A percentile compares a stretch with the other conserved stretches of the same genome.
These are phyloP conservation scores for Ailuropoda melanoleuca DNA, from an alignment of 2,113 vertebrate species.

Conservation along the genomic window DNA sequence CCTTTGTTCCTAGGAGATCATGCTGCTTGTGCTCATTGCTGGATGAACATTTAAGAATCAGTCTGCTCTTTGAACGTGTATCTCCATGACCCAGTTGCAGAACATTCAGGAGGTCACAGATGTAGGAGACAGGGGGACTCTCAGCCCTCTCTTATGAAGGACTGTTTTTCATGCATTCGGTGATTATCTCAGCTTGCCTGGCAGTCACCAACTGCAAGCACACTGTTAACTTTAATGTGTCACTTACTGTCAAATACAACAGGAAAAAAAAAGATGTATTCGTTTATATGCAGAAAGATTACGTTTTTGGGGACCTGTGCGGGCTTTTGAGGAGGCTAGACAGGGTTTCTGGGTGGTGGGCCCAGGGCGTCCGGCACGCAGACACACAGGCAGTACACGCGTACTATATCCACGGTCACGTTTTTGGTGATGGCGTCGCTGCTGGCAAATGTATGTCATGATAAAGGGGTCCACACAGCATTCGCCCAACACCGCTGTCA, in stretches of 20 bases:
- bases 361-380: fast-evolving
- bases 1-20: too few species aligned
- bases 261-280: background rate
- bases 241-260: background rate
- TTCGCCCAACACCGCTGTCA: fast-evolving
- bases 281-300: background rate
- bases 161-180: fast-evolving
- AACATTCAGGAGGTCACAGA: fast-evolving
- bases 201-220: too few species aligned
- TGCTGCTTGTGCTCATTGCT: fast-evolving
- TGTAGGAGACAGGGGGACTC: fast-evolving
- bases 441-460: fast-evolving
- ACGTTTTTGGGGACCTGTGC: fast-evolving
- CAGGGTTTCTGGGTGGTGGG: fast-evolving
- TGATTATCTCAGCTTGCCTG: fast-evolving
- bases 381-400: fast-evolving
- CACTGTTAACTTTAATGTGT: background rate
- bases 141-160: fast-evolving
- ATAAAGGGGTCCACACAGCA: fast-evolving
- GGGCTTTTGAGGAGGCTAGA: fast-evolving
- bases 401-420: fast-evolving
- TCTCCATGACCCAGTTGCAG: fast-evolving
- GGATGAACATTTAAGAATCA: background rate
- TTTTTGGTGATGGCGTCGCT: fast-evolving
- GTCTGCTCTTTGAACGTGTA: fast-evolving